Evolutionary conservation across 2,888 invertebrate genomes (phyloP).

Genomic region (Meloe dianella): DNA sequence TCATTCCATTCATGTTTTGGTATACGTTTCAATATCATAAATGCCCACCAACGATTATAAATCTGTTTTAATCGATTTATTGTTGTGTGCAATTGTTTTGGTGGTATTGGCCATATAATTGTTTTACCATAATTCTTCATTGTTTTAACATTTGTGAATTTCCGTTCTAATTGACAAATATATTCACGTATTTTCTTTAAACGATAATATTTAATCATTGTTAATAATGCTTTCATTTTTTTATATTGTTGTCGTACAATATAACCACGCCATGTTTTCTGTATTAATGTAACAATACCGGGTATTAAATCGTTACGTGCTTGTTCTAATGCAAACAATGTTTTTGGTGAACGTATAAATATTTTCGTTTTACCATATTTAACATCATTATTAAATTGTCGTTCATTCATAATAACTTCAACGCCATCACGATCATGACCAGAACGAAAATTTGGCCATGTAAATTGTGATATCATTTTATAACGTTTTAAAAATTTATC

Average conservation of each 20-base stretch:
- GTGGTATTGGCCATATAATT: constrained; percentile 82
- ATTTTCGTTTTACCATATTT: constrained; percentile 96
- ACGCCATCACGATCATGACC: constrained; percentile 83
- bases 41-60: constrained; percentile 86
- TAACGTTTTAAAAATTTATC: constrained; percentile 93
- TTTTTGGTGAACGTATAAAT: constrained; percentile 91
- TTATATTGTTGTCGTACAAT: constrained; percentile 74
- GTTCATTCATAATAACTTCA: constrained; percentile 80
- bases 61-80: constrained; percentile 68
- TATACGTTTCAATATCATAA: constrained; percentile 80
- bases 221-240: constrained; percentile 83
- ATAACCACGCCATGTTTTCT: constrained; percentile 90
- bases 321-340: constrained; percentile 87
- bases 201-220: constrained; percentile 82
- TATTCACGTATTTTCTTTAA: constrained; percentile 78
- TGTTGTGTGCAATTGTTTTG: constrained; percentile 70
- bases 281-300: constrained; percentile 88
- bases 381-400: constrained; percentile 80
- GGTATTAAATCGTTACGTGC: constrained; percentile 87
- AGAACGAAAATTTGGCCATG: constrained; percentile 95
- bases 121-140: constrained; percentile 79
- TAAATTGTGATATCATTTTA: constrained; percentile 94
- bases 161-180: constrained; percentile 67
- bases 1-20: constrained; percentile 88
- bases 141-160: constrained; percentile 70